A percentile compares a stretch with the other conserved stretches of the same genome.
Evolutionary conservation across 2,113 vertebrate genomes (phyloP).

Genomic region (Macrotis lagotis): DNA sequence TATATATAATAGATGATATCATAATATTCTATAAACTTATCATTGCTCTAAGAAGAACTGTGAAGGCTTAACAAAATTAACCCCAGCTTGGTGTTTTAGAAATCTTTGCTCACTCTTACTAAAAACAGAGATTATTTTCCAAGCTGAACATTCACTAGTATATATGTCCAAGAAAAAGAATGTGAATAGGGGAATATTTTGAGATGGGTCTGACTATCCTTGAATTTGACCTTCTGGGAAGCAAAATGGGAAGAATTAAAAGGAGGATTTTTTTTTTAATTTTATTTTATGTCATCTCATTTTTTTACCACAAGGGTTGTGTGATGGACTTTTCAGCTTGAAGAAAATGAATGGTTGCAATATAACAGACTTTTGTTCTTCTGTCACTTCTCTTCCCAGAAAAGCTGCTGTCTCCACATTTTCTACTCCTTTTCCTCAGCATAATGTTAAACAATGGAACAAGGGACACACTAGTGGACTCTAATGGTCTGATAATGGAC

Average conservation of each 20-base stretch:
- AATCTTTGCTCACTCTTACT: neutral
- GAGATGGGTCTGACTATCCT: neutral
- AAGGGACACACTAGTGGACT: slow-evolving; percentile 71
- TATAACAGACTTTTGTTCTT: slow-evolving; percentile 45
- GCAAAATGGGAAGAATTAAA: neutral
- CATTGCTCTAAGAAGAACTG: slow-evolving; percentile 2
- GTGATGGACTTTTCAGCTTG: slow-evolving; percentile 53
- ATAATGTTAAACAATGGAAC: slow-evolving; percentile 69
- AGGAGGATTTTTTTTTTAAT: slow-evolving; percentile 10
- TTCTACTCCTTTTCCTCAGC: slow-evolving; percentile 64
- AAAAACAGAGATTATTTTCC: slow-evolving; percentile 31
- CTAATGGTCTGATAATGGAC: slow-evolving; percentile 66
- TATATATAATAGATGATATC: neutral
- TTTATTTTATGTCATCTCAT: no score
- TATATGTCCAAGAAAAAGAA: slow-evolving; percentile 28
- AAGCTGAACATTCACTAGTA: slow-evolving; percentile 12
- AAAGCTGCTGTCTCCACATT: slow-evolving; percentile 75
- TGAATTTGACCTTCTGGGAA: neutral
- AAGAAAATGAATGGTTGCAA: slow-evolving; percentile 78
- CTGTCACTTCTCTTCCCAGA: slow-evolving; percentile 42
- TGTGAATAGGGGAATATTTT: neutral
- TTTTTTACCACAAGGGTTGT: slow-evolving; percentile 29
- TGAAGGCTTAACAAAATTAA: slow-evolving; percentile 16
- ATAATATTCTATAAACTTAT: neutral
- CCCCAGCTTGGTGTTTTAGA: neutral